Percentiles rank a stretch among this genome's conserved stretches.
Conservation (phyloP, 2,797 vertebrate species). For the Mareca strepera region DNA sequence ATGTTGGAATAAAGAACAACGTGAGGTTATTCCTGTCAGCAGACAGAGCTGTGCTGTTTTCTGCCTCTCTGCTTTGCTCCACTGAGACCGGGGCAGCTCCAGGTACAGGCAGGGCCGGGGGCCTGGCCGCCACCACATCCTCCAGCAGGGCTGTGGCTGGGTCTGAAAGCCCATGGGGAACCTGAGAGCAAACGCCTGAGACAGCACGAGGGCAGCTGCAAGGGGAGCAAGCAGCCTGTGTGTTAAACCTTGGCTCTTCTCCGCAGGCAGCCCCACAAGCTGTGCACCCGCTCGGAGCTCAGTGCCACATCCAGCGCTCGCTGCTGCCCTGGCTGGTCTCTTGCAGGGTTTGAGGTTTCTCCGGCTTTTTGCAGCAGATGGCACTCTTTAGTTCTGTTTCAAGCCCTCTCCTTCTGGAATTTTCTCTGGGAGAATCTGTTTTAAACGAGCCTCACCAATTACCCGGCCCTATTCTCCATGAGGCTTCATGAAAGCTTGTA, state of each 20-base stretch:
- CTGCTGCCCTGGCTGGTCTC: constrained; percentile 12
- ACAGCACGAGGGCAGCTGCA: not conserved
- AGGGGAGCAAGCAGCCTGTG: not conserved
- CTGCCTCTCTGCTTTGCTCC: not conserved
- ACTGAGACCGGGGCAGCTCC: not conserved
- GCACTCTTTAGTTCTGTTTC: constrained; percentile 86
- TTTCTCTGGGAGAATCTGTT: constrained; percentile 78
- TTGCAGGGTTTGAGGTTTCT: constrained; percentile 33
- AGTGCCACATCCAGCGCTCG: not conserved
- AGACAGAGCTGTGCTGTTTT: not conserved
- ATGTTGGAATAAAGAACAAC: not conserved
- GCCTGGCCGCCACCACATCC: not conserved
- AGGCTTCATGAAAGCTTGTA: constrained; percentile 44
- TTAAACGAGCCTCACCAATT: constrained; percentile 67
- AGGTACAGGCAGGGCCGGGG: fast-evolving
- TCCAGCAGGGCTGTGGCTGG: fast-evolving
- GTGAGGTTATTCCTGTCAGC: fast-evolving
- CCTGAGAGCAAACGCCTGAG: fast-evolving
- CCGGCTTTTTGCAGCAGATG: constrained; percentile 81
- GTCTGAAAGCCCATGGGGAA: not conserved
- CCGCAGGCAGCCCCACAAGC: fast-evolving
- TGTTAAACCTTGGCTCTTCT: fast-evolving
- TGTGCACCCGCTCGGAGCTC: not conserved
- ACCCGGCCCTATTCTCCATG: constrained; percentile 58
- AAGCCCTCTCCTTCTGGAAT: constrained; percentile 81